Evolutionary conservation across 2,113 vertebrate species (phyloP).

Genomic region (Harpagus bidentatus): DNA sequence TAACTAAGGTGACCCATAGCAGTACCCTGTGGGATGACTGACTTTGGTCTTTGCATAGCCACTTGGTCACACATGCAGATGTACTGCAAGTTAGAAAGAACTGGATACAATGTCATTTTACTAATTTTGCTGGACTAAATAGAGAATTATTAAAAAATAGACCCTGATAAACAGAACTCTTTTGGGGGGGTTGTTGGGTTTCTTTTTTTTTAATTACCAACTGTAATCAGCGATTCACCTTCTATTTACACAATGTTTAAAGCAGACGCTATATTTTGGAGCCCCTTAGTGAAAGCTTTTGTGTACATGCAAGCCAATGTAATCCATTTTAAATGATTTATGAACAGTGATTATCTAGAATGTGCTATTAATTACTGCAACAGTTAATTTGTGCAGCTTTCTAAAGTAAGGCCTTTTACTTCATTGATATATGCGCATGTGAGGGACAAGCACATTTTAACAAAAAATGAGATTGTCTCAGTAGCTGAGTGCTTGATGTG

Average conservation of each 20-base stretch:
- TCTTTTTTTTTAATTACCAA: not conserved
- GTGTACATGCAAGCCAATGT: not conserved
- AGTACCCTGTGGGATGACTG: not conserved
- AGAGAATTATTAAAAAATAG: not conserved
- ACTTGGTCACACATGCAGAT: not conserved
- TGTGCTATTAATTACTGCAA: not conserved
- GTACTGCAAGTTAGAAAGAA: not conserved
- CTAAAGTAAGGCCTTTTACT: not conserved
- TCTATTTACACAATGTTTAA: not conserved
- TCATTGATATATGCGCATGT: not conserved
- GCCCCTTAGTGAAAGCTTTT: not conserved
- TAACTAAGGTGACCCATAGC: not conserved
- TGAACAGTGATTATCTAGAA: not conserved
- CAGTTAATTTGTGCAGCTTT: not conserved
- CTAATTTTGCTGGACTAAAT: not conserved
- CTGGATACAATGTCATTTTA: not conserved
- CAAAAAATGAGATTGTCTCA: not conserved
- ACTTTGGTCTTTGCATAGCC: not conserved
- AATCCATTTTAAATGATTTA: not conserved
- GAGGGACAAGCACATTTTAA: not conserved
- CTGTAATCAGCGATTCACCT: not conserved
- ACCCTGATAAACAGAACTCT: not conserved
- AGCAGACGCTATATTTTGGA: not conserved
- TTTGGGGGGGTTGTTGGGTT: too few species aligned
- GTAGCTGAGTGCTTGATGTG: not conserved